Evolutionary conservation across 2,113 vertebrate genomes (phyloP).

Genomic region (Oreochromis spilurus): DNA sequence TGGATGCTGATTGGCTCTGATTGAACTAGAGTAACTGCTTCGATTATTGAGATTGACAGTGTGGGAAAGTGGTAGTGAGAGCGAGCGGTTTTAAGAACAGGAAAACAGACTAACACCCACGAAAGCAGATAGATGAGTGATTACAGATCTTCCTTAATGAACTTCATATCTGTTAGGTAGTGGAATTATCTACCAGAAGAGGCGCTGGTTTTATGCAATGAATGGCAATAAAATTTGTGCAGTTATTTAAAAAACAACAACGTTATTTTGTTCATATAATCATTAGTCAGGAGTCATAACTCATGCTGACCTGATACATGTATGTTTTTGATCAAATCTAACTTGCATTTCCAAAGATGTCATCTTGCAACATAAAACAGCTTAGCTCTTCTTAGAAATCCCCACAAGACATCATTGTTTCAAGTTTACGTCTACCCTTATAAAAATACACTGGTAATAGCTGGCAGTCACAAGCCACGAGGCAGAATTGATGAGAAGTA

Average conservation of each 20-base stretch:
- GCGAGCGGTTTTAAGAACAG: not conserved
- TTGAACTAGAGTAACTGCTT: not conserved
- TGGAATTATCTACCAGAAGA: not conserved
- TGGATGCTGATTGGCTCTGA: not conserved
- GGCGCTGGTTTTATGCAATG: not conserved
- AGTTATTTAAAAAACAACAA: not conserved
- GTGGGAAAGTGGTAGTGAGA: not conserved
- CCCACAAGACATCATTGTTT: not conserved
- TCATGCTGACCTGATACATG: fast-evolving
- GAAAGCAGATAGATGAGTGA: not conserved
- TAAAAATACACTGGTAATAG: not conserved
- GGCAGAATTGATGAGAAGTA: not conserved
- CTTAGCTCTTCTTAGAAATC: not conserved
- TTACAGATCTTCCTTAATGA: not conserved
- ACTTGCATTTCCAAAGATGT: not conserved
- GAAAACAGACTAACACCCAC: not conserved
- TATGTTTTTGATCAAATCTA: not conserved
- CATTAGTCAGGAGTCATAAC: not conserved
- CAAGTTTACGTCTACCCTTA: not conserved
- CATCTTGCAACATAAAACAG: not conserved
- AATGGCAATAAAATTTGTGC: not conserved
- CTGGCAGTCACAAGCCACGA: not conserved
- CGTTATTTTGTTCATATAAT: not conserved
- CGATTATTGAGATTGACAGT: not conserved
- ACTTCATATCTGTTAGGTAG: not conserved